A percentile compares a stretch with the other conserved stretches of the same genome.
Conservation (phyloP, 2,113 vertebrate genomes). For the Platycercus adscitus region DNA sequence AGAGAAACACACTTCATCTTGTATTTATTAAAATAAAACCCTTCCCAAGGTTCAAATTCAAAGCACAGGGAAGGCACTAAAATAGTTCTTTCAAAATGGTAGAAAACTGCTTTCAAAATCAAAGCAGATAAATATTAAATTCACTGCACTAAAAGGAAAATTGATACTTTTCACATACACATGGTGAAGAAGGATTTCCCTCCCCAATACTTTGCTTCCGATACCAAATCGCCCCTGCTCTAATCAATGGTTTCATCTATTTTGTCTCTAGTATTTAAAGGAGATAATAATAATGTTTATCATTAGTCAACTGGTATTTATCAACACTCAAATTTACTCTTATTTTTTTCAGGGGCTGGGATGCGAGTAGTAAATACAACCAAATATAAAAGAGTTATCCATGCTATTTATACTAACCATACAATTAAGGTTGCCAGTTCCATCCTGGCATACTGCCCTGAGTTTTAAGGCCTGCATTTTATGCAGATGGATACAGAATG, state of each 20-base stretch:
- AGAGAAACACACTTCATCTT: background rate
- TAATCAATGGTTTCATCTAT: background rate
- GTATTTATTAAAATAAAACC: background rate
- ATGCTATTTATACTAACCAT: background rate
- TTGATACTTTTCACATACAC: background rate
- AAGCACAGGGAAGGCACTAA: background rate
- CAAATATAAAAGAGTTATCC: background rate
- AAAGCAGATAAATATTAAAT: background rate
- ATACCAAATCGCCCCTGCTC: background rate
- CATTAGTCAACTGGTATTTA: constrained; percentile 2
- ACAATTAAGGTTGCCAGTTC: background rate
- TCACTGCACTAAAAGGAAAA: background rate
- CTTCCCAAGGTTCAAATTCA: background rate
- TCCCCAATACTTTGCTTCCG: background rate
- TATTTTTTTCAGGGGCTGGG: background rate
- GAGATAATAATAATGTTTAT: background rate
- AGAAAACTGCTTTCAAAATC: background rate
- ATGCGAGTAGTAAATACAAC: background rate
- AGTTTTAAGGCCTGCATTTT: background rate
- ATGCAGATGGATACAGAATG: background rate
- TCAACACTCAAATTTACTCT: background rate
- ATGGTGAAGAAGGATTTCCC: background rate
- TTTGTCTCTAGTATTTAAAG: background rate
- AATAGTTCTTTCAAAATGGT: background rate
- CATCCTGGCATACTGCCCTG: background rate